Percentiles rank a stretch among this genome's conserved stretches.
phyloP scores from a whole-genome alignment of 2,797 vertebrate genomes.

The Coracias cyanogaster region DNA sequence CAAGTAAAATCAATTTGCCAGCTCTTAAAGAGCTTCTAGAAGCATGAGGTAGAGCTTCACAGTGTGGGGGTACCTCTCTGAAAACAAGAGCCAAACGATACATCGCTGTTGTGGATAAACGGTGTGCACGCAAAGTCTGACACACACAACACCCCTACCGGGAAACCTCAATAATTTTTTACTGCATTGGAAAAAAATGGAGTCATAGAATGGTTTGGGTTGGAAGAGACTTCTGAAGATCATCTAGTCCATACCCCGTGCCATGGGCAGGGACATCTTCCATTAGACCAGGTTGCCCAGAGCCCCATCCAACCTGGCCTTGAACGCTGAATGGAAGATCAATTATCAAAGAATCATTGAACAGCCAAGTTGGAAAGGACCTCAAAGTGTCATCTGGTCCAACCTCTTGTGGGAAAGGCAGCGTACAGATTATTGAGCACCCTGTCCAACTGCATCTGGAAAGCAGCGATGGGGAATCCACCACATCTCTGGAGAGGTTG shows the following conservation, averaged over 20 bases:
- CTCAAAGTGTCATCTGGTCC: neutral
- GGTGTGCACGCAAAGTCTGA: neutral
- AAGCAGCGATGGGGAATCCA: neutral
- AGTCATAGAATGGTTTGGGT: neutral
- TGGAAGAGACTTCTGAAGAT: neutral
- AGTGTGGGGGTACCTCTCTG: neutral
- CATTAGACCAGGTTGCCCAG: neutral
- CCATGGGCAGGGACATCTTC: neutral
- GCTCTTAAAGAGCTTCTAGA: neutral
- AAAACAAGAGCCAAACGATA: neutral
- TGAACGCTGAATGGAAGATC: neutral
- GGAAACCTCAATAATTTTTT: neutral
- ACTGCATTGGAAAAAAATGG: neutral
- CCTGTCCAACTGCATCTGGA: neutral
- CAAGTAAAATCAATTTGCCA: neutral
- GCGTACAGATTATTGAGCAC: neutral
- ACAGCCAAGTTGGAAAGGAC: neutral
- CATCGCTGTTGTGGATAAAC: neutral
- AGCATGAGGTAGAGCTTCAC: neutral
- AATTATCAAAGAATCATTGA: neutral
- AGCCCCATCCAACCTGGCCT: neutral
- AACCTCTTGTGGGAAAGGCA: neutral
- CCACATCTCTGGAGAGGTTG: neutral
- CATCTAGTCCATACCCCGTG: neutral
- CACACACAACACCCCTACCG: neutral